These are phyloP conservation scores for Rhizoglyphus robini DNA, from an alignment of 1,140 invertebrate species.

Conservation along the genomic window DNA sequence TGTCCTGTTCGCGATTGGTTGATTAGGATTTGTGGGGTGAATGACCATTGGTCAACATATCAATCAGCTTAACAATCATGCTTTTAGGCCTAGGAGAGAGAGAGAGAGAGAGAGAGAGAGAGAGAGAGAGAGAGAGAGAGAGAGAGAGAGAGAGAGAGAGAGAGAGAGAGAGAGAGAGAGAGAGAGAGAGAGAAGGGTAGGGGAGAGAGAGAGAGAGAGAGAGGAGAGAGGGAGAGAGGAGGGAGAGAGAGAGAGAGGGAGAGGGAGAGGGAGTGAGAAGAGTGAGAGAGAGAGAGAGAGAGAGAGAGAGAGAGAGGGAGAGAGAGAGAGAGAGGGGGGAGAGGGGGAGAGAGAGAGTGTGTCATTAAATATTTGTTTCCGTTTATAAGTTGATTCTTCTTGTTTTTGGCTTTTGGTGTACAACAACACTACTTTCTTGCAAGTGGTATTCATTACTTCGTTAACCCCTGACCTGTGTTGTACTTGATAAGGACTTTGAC, in stretches of 20 bases:
- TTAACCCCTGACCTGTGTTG: too few species aligned
- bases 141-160: conserved; percentile 1
- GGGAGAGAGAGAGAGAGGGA: background rate
- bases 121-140: conserved; percentile 10
- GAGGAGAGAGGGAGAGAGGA: background rate
- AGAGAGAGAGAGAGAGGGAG: background rate
- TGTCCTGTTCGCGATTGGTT: too few species aligned
- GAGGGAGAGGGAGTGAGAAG: background rate
- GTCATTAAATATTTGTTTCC: too few species aligned
- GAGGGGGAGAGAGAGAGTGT: too few species aligned
- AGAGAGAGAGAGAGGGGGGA: too few species aligned
- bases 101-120: conserved; percentile 11
- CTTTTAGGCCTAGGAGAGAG: background rate
- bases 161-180: background rate
- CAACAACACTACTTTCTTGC: too few species aligned
- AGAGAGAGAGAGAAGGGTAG: background rate
- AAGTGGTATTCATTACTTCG: too few species aligned
- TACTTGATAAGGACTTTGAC: too few species aligned
- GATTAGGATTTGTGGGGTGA: too few species aligned
- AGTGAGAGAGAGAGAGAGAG: background rate
- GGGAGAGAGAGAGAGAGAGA: background rate
- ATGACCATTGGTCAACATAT: background rate
- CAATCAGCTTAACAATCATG: background rate
- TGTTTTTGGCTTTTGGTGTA: too few species aligned
- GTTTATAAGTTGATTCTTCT: too few species aligned